A percentile compares a stretch with the other conserved stretches of the same genome.
Conservation (phyloP, 2,113 vertebrate genomes). For the Vimba vimba region DNA sequence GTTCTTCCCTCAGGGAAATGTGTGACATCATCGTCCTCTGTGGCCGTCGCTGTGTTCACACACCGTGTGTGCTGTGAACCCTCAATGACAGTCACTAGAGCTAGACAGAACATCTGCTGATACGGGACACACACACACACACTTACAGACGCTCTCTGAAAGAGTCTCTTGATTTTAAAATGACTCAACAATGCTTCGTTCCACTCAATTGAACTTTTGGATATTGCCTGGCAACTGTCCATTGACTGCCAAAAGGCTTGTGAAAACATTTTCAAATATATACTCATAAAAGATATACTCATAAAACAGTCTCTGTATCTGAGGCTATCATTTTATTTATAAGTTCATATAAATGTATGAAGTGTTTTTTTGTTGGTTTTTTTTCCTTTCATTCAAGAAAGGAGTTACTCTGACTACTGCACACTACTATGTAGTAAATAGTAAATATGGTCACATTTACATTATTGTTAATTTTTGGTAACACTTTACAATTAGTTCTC, state of each 20-base stretch:
- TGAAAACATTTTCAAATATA: constrained; percentile 6
- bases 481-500: too few species aligned
- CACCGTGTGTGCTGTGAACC: constrained; percentile 45
- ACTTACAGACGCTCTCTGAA: background rate
- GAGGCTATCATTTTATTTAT: background rate
- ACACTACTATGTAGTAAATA: background rate
- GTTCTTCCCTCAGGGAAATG: background rate
- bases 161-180: constrained; percentile 22
- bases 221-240: constrained; percentile 51
- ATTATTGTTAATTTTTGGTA: too few species aligned
- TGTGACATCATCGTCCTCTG: constrained; percentile 7
- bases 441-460: background rate
- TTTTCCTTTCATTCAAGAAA: background rate
- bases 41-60: background rate
- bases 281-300: constrained; percentile 16
- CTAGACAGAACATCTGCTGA: constrained; percentile 56
- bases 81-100: constrained; percentile 51
- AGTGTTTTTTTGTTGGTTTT: background rate
- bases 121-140: constrained; percentile 23
- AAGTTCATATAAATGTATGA: background rate
- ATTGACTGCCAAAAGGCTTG: constrained; percentile 33
- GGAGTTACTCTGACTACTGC: background rate
- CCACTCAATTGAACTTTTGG: constrained; percentile 41
- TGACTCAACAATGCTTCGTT: constrained; percentile 49
- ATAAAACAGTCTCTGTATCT: background rate